Evolutionary conservation across 2,797 vertebrate genomes (phyloP), one percentile per base, ranked within the genome.

Genomic region (Selene dorsalis): DNA sequence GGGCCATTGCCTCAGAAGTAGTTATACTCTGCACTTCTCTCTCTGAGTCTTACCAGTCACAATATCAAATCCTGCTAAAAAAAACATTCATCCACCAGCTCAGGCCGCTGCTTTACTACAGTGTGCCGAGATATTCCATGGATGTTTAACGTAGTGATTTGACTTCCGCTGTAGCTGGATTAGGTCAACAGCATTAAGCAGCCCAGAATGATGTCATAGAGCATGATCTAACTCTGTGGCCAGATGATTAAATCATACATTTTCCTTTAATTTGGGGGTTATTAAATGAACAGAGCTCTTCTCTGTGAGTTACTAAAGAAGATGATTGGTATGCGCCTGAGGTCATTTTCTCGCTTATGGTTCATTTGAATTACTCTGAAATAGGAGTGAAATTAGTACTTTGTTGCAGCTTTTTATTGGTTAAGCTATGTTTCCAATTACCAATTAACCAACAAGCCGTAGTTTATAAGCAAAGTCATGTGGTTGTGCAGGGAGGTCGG

Each of bases 211-310:
- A 95, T 93, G 94, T 95, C 93, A 95, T 93, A 83, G 85, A 90
- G 87, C 89, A 94, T 95, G 94, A 94, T 94, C 91, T 95, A 92
- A 95, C 79, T 94, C 84, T 90, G 92, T 77, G 90, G 92, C 89
- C 92, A 93, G 87, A 93, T 91, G 93, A 95, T 84, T 94, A 90
- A 94, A 94, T 94, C 93, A 94, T 94, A 91, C 89, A 87, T 93
- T 95, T 95, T 94, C 92, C 93, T 91, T 92, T 94, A 93, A 95
- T 95, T 95, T 90, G 61, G 70, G 87, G 84, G 90, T 92, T 93
- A 93, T 95, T 94, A 93, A 94, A 92, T 75, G 90, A 94, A 94
- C 92, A 94, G 92, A 92, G 90, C 90, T 87, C 64, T 81, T 91
- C 92, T 93, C 84, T 91, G 86, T 89, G 86, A 81, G 84, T 91